phyloP scores from a whole-genome alignment of 2,888 invertebrate species.

The Conchocele bisecta region DNA sequence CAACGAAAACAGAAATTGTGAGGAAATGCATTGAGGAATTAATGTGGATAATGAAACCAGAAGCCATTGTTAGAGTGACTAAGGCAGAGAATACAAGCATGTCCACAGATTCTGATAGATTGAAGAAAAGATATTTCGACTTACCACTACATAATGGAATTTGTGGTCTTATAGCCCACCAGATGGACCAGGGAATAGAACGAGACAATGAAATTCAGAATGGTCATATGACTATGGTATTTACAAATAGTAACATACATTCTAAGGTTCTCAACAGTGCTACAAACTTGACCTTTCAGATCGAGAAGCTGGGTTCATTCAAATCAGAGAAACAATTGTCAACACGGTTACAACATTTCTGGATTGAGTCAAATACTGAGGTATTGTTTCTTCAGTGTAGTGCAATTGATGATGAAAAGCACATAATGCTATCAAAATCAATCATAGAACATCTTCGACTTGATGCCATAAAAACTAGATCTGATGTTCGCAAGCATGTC shows the following conservation, averaged over 20 bases:
- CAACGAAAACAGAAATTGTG: not conserved
- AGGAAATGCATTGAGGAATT: constrained; percentile 28
- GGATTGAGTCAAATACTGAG: constrained; percentile 32
- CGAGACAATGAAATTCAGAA: too few species aligned
- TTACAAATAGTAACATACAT: constrained; percentile 63
- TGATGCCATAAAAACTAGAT: not conserved
- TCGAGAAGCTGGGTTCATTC: constrained; percentile 61
- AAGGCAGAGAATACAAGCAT: constrained; percentile 1
- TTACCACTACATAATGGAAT: constrained; percentile 61
- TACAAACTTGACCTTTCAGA: constrained; percentile 6
- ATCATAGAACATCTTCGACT: constrained; percentile 41
- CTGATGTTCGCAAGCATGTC: constrained; percentile 15
- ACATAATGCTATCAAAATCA: constrained; percentile 57
- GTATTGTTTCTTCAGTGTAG: constrained; percentile 59
- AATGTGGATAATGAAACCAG: constrained; percentile 55
- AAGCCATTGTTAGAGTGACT: constrained; percentile 47
- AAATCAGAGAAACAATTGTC: constrained; percentile 65
- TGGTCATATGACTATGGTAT: constrained; percentile 34
- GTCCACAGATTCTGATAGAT: not conserved
- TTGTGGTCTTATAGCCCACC: constrained; percentile 17
- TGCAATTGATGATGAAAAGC: constrained; percentile 52
- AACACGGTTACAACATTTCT: constrained; percentile 48
- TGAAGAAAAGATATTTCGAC: constrained; percentile 33
- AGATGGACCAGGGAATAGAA: not conserved
- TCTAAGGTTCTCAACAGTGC: constrained; percentile 11